Conservation (phyloP, 2,113 vertebrate genomes). For the Vicugna pacos region DNA sequence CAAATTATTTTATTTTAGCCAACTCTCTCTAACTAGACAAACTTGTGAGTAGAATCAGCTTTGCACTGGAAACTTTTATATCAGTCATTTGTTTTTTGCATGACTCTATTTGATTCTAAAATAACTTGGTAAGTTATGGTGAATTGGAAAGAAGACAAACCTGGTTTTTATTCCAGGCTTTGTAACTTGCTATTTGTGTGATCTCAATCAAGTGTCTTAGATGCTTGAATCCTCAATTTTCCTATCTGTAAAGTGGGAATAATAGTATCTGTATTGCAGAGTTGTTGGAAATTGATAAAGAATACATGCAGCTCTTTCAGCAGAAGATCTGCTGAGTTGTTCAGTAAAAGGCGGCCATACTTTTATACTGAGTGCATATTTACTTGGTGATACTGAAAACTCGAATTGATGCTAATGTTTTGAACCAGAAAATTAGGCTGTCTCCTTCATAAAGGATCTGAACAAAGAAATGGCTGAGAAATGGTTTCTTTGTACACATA, state of each 20-base stretch:
- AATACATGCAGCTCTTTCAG: neutral
- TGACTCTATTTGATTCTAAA: constrained; percentile 45
- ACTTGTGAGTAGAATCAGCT: constrained; percentile 25
- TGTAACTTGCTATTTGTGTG: neutral
- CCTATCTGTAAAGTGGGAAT: constrained; percentile 34
- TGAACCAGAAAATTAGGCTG: constrained; percentile 70
- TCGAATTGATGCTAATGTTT: constrained; percentile 61
- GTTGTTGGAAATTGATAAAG: neutral
- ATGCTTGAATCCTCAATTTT: neutral
- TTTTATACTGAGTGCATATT: constrained; percentile 58
- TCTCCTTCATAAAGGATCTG: constrained; percentile 56
- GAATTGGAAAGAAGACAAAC: neutral
- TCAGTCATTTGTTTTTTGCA: constrained; percentile 44
- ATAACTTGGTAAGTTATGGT: neutral
- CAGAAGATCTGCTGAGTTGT: neutral
- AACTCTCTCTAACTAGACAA: neutral
- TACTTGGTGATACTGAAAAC: constrained; percentile 63
- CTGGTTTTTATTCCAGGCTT: neutral
- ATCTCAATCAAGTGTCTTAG: neutral
- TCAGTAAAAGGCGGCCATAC: constrained; percentile 16
- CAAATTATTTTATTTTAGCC: constrained; percentile 9
- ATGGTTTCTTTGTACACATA: constrained; percentile 51
- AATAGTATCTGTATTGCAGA: neutral
- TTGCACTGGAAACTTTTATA: constrained; percentile 47
- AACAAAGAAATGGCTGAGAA: constrained; percentile 54